These are phyloP conservation scores for Bugulina stolonifera DNA, from an alignment of 2,888 invertebrate species.

Conservation along the genomic window DNA sequence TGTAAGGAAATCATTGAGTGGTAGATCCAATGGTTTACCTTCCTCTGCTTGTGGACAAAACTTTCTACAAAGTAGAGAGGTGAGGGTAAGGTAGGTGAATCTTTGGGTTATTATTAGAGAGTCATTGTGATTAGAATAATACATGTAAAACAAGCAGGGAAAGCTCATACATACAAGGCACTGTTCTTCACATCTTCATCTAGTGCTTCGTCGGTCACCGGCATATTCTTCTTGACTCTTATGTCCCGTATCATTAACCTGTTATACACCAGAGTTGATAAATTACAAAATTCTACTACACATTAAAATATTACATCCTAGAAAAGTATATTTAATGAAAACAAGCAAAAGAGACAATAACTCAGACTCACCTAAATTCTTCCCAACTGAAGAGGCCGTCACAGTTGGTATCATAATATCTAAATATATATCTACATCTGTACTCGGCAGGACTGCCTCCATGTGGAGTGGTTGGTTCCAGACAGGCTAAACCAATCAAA, in stretches of 20 bases:
- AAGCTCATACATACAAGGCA: constrained; percentile 45
- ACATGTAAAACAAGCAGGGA: too few species aligned
- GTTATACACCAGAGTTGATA: too few species aligned
- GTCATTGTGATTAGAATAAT: too few species aligned
- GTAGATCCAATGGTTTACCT: constrained; percentile 33
- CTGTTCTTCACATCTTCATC: constrained; percentile 58
- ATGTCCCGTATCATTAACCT: constrained; percentile 59
- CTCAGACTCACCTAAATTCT: constrained; percentile 57
- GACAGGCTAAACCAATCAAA: constrained; percentile 61
- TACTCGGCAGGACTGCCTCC: constrained; percentile 64
- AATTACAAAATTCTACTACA: too few species aligned
- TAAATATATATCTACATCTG: constrained; percentile 66
- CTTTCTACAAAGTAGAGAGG: constrained; percentile 25
- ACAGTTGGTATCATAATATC: constrained; percentile 55
- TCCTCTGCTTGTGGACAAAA: not conserved
- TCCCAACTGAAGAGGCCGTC: constrained; percentile 55
- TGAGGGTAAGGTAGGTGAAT: too few species aligned
- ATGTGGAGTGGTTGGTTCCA: constrained; percentile 64
- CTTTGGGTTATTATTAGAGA: too few species aligned
- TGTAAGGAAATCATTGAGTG: constrained; percentile 59
- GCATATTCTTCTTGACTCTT: constrained; percentile 57
- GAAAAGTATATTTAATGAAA: too few species aligned
- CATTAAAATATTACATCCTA: too few species aligned
- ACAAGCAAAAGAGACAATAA: not conserved
- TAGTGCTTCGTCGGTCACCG: constrained; percentile 58